Conservation (phyloP, 2,113 vertebrate genomes). For the Tauraco erythrolophus region DNA sequence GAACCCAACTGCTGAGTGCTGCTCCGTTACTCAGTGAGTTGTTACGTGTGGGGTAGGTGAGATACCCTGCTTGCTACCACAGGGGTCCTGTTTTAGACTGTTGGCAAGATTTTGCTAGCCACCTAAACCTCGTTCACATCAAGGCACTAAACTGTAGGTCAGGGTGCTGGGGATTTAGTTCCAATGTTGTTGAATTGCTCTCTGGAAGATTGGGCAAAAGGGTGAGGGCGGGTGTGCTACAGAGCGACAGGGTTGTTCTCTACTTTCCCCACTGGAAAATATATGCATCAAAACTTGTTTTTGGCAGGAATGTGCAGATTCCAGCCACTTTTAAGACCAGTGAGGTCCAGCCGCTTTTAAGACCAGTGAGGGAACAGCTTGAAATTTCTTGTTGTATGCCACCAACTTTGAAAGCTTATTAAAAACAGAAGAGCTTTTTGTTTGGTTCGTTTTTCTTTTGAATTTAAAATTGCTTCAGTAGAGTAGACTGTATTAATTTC, state of each 20-base stretch:
- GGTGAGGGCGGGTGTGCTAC: background rate
- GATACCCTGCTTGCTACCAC: background rate
- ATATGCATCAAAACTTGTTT: background rate
- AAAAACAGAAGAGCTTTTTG: background rate
- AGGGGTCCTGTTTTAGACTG: accelerated
- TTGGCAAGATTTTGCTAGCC: background rate
- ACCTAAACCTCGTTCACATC: background rate
- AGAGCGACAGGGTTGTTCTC: background rate
- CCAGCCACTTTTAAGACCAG: background rate
- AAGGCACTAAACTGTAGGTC: background rate
- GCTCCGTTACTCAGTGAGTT: too few species aligned
- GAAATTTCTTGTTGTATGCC: background rate
- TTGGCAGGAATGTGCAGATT: background rate
- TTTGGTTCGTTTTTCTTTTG: background rate
- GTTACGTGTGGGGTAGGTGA: background rate
- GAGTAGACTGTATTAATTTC: background rate
- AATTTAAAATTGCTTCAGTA: background rate
- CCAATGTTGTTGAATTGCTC: accelerated
- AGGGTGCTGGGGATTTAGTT: background rate
- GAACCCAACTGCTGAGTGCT: background rate
- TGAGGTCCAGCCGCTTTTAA: background rate
- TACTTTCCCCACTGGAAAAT: background rate
- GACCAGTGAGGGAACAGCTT: background rate
- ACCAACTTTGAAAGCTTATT: background rate
- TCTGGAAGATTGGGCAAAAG: background rate